These are phyloP conservation scores for Drosophila pachea DNA, from an alignment of 1,140 invertebrate genomes.

Conservation along the genomic window DNA sequence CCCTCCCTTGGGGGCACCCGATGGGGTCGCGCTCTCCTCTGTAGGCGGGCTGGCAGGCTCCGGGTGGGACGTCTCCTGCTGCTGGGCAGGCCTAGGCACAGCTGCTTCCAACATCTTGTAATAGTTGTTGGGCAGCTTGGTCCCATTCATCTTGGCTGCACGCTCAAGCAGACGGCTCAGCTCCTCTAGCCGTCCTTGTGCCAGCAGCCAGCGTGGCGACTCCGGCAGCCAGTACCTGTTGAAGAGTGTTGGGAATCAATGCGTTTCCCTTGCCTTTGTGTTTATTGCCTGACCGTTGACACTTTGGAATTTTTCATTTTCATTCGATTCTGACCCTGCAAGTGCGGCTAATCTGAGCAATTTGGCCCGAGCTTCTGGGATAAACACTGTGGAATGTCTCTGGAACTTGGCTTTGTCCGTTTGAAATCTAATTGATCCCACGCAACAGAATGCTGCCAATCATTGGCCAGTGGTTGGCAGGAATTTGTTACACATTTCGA, in stretches of 20 bases:
- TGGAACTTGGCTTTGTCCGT: constrained; percentile 53
- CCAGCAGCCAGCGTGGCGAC: constrained; percentile 91
- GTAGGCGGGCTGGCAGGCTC: constrained; percentile 2
- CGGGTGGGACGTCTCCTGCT: constrained; percentile 15
- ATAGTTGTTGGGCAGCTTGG: constrained; percentile 81
- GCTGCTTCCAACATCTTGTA: constrained; percentile 82
- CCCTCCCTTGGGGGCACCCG: constrained; percentile 1
- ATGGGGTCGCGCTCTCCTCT: constrained; percentile 27
- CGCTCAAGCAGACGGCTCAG: constrained; percentile 84
- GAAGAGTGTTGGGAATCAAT: constrained; percentile 30
- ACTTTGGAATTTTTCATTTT: constrained; percentile 68
- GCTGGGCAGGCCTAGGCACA: constrained; percentile 36
- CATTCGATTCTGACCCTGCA: constrained; percentile 54
- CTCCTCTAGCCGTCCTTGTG: constrained; percentile 85
- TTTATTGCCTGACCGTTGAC: constrained; percentile 60
- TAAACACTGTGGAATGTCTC: constrained; percentile 61
- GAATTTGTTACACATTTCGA: constrained; percentile 47
- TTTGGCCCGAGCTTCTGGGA: constrained; percentile 5
- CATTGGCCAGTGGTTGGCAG: constrained; percentile 45
- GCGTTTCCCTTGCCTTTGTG: constrained; percentile 15
- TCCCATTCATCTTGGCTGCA: constrained; percentile 84
- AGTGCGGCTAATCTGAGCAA: constrained; percentile 49
- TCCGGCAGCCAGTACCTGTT: constrained; percentile 87
- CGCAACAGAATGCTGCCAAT: constrained; percentile 54
- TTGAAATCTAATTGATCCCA: constrained; percentile 68